Conservation (phyloP, 2,797 vertebrate species). For the Falco naumanni region DNA sequence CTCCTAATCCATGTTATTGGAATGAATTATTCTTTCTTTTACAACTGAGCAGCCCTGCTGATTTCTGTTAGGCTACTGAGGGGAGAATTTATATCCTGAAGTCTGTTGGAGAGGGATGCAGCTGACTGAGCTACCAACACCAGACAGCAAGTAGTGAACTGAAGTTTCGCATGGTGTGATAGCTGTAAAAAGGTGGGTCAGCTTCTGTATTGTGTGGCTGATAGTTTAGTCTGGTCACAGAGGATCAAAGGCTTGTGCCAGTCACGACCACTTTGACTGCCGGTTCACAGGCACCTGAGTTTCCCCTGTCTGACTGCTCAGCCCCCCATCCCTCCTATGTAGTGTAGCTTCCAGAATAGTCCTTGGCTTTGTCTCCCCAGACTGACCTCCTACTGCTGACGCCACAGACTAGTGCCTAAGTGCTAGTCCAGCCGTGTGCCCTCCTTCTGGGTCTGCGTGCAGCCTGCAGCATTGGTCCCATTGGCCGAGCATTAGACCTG, state of each 20-base stretch:
- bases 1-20: not conserved
- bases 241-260: not conserved
- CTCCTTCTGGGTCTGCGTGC: not conserved
- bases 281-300: not conserved
- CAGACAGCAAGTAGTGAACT: not conserved
- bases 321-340: not conserved
- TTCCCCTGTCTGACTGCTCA: not conserved
- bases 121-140: not conserved
- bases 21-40: not conserved
- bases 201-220: not conserved
- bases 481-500: not conserved
- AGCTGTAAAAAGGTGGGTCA: not conserved
- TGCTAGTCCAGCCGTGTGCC: accelerated
- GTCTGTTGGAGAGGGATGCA: not conserved
- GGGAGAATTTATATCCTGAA: not conserved
- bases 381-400: not conserved
- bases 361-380: not conserved
- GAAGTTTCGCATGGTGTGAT: not conserved
- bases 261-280: not conserved
- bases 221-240: not conserved
- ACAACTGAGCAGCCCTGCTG: not conserved
- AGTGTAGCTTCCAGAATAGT: not conserved
- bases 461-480: not conserved
- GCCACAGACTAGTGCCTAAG: not conserved
- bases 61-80: not conserved